These are phyloP conservation scores for Caracal caracal DNA, from an alignment of 2,113 vertebrate genomes.

Conservation along the genomic window DNA sequence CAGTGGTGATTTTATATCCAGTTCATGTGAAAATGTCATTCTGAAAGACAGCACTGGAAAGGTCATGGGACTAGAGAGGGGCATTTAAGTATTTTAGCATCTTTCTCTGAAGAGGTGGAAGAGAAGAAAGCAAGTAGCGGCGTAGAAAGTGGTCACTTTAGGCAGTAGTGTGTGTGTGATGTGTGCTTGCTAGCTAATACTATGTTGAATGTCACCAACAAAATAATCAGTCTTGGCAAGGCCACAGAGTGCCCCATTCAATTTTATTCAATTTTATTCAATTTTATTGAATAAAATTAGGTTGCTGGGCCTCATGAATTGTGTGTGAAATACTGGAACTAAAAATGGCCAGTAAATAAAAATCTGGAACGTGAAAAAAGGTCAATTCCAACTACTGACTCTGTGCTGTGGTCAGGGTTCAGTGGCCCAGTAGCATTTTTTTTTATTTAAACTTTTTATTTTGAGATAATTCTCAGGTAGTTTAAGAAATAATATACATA, in stretches of 20 bases:
- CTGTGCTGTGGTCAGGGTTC: neutral
- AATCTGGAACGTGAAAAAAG: neutral
- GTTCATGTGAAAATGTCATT: neutral
- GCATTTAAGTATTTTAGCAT: neutral
- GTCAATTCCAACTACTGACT: constrained; percentile 24
- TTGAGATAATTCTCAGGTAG: neutral
- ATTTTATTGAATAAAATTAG: constrained; percentile 72
- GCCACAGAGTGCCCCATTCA: constrained; percentile 58
- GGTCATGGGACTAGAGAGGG: neutral
- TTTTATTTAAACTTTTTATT: neutral
- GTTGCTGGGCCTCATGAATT: constrained; percentile 56
- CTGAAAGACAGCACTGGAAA: constrained; percentile 5
- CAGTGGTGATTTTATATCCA: neutral
- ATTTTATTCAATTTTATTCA: too few relatives aligned
- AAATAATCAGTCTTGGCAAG: constrained; percentile 76
- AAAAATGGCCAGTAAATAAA: constrained; percentile 31
- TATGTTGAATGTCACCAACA: constrained; percentile 35
- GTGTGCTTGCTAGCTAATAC: constrained; percentile 29
- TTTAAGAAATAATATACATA: constrained; percentile 3
- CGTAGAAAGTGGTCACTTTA: neutral
- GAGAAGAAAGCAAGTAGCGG: constrained; percentile 44
- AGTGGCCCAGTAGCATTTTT: neutral
- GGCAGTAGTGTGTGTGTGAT: neutral
- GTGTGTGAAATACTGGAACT: neutral
- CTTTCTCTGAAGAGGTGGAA: neutral